A percentile compares a stretch with the other conserved stretches of the same genome.
Conservation (phyloP, 2,797 vertebrate genomes). For the Chrosomus eos region DNA sequence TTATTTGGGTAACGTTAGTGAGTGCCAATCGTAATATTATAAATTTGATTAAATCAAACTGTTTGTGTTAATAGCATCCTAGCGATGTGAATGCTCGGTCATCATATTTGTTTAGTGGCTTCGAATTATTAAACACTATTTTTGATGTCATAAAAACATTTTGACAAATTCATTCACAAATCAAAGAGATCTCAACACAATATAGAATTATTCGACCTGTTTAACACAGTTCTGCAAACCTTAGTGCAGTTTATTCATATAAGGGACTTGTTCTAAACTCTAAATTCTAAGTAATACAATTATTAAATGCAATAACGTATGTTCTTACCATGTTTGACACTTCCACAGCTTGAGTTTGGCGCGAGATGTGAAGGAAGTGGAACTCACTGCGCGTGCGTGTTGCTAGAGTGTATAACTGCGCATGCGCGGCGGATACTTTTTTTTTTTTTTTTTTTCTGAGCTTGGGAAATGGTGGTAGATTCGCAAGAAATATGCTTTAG, state of each 20-base stretch:
- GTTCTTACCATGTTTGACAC: slow-evolving; percentile 22
- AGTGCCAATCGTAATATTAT: background rate
- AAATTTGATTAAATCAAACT: background rate
- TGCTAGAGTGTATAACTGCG: background rate
- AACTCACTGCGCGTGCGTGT: slow-evolving; percentile 2
- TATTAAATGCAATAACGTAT: background rate
- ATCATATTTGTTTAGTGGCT: background rate
- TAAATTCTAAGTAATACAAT: background rate
- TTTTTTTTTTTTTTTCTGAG: too few species aligned
- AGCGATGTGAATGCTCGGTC: background rate
- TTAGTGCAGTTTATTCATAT: background rate
- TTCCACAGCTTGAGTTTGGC: slow-evolving; percentile 31
- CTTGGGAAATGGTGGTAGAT: background rate
- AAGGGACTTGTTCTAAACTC: background rate
- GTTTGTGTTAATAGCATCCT: background rate
- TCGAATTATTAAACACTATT: background rate
- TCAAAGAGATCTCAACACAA: background rate
- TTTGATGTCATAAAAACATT: background rate
- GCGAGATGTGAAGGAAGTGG: background rate
- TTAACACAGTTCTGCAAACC: background rate
- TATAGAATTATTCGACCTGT: background rate
- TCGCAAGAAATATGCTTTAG: background rate
- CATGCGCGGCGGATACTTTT: background rate
- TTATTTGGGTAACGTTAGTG: background rate
- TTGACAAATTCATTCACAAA: background rate